Evolutionary conservation across 2,797 vertebrate genomes (phyloP).

Genomic region (Melopsittacus undulatus): DNA sequence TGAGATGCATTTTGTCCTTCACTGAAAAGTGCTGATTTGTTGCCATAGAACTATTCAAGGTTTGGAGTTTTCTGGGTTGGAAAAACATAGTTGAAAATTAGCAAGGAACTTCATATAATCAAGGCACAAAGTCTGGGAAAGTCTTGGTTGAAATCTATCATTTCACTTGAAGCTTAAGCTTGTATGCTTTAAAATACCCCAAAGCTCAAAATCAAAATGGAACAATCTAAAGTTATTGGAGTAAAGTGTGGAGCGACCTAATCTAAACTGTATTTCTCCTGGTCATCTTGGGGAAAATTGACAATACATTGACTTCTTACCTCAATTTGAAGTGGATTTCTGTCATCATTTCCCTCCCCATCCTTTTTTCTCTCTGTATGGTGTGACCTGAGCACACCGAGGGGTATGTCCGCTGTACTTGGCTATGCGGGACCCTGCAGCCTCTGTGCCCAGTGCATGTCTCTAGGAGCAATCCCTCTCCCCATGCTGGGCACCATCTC

Average conservation of each 20-base stretch:
- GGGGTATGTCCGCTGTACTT: neutral
- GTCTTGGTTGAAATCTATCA: neutral
- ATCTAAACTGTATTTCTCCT: neutral
- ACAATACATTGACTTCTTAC: neutral
- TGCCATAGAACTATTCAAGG: conserved; percentile 2
- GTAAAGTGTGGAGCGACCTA: neutral
- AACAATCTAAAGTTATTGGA: conserved; percentile 32
- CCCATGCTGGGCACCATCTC: neutral
- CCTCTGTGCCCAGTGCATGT: neutral
- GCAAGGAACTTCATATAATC: neutral
- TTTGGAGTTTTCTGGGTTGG: conserved; percentile 23
- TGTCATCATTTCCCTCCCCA: neutral
- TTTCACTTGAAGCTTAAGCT: conserved; percentile 9
- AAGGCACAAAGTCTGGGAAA: neutral
- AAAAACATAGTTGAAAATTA: neutral
- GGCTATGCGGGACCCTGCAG: neutral
- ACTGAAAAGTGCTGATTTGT: conserved; percentile 33
- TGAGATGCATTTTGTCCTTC: neutral
- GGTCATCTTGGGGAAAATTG: conserved; percentile 34
- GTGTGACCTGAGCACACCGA: rapidly evolving
- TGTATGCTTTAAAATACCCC: neutral
- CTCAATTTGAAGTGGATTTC: conserved; percentile 2
- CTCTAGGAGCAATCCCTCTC: neutral
- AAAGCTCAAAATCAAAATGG: conserved; percentile 10
- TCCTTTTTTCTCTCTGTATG: neutral